A percentile compares a stretch with the other conserved stretches of the same genome.
Conservation (phyloP, 2,888 invertebrate species). For the Andrena hattorfiana region DNA sequence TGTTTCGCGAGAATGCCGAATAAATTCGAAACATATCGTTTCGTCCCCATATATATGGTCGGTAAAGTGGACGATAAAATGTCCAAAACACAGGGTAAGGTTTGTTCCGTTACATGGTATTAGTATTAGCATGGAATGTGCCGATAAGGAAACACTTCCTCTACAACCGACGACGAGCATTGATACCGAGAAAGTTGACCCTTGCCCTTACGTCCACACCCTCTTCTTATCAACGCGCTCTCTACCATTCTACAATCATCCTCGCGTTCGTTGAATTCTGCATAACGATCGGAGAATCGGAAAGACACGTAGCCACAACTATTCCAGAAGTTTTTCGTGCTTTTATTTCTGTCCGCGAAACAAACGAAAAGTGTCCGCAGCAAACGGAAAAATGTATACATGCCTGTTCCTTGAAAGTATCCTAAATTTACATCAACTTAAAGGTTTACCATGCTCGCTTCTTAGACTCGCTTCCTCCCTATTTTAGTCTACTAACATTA, state of each 20-base stretch:
- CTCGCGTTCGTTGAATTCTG: constrained; percentile 43
- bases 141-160: constrained; percentile 64
- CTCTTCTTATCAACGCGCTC: constrained; percentile 35
- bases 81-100: constrained; percentile 40
- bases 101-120: constrained; percentile 24
- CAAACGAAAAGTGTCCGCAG: constrained; percentile 10
- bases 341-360: constrained; percentile 32
- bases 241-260: constrained; percentile 26
- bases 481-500: constrained; percentile 19
- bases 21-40: not conserved
- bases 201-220: constrained; percentile 60
- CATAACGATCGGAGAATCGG: constrained; percentile 31
- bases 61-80: constrained; percentile 33
- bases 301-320: constrained; percentile 32
- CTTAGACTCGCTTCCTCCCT: constrained; percentile 17
- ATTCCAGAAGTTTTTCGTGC: constrained; percentile 19
- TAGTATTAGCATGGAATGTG: constrained; percentile 68
- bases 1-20: not conserved
- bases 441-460: constrained; percentile 15
- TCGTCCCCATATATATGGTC: constrained; percentile 34
- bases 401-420: constrained; percentile 14
- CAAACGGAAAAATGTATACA: constrained; percentile 23
- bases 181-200: constrained; percentile 45
- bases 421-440: constrained; percentile 34
- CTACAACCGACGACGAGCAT: constrained; percentile 54